Evolutionary conservation across 2,113 vertebrate species (phyloP).

Genomic region (Turnix velox): DNA sequence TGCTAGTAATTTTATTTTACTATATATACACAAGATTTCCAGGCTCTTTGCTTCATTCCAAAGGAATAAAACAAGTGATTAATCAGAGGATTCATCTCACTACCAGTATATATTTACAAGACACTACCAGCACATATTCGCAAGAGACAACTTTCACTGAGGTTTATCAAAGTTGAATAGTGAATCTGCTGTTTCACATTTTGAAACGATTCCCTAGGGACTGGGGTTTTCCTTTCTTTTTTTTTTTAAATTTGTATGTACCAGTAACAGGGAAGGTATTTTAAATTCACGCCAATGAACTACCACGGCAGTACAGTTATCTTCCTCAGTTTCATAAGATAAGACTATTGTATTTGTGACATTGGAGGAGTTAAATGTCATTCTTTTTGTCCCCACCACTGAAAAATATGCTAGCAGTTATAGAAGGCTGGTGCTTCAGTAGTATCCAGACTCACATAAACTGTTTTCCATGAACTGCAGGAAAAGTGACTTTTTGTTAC

Average conservation of each 20-base stretch:
- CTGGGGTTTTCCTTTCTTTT: neutral
- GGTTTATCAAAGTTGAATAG: neutral
- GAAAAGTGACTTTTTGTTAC: slow-evolving; percentile 7
- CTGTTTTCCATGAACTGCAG: neutral
- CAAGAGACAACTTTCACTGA: neutral
- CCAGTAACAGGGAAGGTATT: neutral
- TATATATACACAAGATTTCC: too few relatives aligned
- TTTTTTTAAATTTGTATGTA: neutral
- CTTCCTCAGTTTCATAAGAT: neutral
- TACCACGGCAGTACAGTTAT: neutral
- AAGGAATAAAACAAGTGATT: neutral
- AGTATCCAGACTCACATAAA: neutral
- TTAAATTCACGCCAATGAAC: neutral
- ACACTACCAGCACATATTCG: neutral
- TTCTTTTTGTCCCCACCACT: neutral
- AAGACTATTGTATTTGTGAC: neutral
- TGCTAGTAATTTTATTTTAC: neutral
- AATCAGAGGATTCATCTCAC: too few relatives aligned
- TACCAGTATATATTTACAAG: too few relatives aligned
- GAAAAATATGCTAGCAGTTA: neutral
- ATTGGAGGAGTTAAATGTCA: neutral
- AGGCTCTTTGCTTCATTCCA: too few relatives aligned
- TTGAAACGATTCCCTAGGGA: neutral
- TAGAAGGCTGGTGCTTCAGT: neutral
- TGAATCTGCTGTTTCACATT: neutral